These are phyloP conservation scores for Elephas maximus DNA, from an alignment of 2,113 vertebrate genomes.

Conservation along the genomic window DNA sequence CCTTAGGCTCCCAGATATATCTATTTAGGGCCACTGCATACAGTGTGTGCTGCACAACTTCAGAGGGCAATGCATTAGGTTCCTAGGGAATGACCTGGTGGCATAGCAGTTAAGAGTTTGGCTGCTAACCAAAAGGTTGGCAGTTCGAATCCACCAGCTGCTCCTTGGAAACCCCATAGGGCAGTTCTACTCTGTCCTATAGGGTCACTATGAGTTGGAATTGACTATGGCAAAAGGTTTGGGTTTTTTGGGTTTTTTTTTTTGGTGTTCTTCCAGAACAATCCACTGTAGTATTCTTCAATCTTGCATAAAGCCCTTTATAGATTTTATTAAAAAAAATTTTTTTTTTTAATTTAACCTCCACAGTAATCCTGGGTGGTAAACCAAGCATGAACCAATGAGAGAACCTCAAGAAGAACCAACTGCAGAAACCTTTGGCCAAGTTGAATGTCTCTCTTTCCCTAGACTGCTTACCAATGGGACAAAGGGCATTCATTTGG, in stretches of 20 bases:
- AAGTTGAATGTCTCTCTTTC: background rate
- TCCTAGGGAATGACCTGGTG: background rate
- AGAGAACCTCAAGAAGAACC: background rate
- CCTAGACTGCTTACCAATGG: background rate
- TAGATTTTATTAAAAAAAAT: background rate
- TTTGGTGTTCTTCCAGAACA: background rate
- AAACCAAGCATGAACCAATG: background rate
- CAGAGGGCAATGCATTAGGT: rapidly evolving
- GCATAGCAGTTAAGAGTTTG: no score
- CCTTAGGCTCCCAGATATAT: background rate
- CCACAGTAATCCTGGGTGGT: background rate
- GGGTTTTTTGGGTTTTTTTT: no score
- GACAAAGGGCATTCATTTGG: background rate
- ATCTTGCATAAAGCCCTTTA: background rate
- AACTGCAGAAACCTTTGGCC: background rate
- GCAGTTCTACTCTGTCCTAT: no score
- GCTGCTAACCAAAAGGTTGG: no score
- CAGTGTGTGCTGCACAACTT: no score
- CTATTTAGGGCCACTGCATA: background rate
- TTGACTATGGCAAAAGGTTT: no score
- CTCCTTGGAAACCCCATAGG: no score
- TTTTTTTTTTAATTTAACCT: background rate
- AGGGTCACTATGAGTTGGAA: no score
- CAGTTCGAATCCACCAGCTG: no score
- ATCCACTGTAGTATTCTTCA: rapidly evolving